Percentiles rank a stretch among this genome's conserved stretches.
Evolutionary conservation across 2,113 vertebrate genomes (phyloP).

Genomic region (Xiphorhynchus elegans): DNA sequence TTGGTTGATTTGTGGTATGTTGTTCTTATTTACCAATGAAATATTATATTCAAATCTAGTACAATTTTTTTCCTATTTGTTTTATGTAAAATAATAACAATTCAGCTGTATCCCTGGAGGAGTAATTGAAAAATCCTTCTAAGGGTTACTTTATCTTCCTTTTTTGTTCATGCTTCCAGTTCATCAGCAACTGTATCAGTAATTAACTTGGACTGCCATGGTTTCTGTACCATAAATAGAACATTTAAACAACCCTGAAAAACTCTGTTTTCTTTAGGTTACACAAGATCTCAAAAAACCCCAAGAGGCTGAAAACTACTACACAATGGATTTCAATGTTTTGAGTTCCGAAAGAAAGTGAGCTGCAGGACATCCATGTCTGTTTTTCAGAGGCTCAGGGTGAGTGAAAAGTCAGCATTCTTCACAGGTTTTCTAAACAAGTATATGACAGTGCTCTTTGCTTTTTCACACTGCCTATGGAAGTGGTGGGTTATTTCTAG

Average conservation of each 20-base stretch:
- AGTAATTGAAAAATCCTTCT: constrained; percentile 14
- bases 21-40: constrained; percentile 42
- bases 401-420: background rate
- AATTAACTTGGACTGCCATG: constrained; percentile 24
- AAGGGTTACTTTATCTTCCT: background rate
- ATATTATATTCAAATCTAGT: background rate
- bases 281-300: constrained; percentile 28
- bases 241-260: constrained; percentile 24
- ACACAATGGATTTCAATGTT: background rate
- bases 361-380: background rate
- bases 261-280: constrained; percentile 26
- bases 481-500: background rate
- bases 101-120: background rate
- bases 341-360: background rate
- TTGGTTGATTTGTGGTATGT: constrained; percentile 22
- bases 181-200: constrained; percentile 21
- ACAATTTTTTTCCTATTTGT: background rate
- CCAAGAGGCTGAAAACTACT: background rate
- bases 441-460: background rate
- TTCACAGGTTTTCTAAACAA: background rate
- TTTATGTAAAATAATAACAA: background rate
- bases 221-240: constrained; percentile 38
- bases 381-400: background rate
- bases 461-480: background rate
- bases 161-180: constrained; percentile 6